Conservation (phyloP, 2,888 invertebrate genomes). For the Lepeophtheirus nordmannii region DNA sequence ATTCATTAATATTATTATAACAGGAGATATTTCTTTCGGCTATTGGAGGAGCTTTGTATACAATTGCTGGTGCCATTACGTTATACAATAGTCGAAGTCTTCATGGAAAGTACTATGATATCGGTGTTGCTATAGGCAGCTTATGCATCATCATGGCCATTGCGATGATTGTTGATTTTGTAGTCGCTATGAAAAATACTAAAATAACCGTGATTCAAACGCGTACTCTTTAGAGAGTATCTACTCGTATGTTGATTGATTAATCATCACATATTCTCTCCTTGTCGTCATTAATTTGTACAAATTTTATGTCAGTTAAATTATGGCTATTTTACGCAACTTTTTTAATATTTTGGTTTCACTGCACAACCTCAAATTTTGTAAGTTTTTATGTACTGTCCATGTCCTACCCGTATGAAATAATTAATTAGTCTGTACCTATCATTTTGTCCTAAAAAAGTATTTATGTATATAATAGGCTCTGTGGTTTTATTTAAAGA, state of each 20-base stretch:
- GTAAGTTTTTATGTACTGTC: too few species aligned
- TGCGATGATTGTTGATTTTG: background rate
- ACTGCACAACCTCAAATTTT: too few species aligned
- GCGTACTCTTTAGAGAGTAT: background rate
- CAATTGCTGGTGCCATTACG: background rate
- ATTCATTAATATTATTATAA: background rate
- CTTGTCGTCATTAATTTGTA: too few species aligned
- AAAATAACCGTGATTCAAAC: background rate
- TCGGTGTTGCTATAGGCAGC: background rate
- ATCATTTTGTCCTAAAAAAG: too few species aligned
- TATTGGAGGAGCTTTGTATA: background rate
- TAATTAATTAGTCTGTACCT: too few species aligned
- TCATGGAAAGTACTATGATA: background rate
- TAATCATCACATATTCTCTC: too few species aligned
- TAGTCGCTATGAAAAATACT: background rate
- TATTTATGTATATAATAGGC: too few species aligned
- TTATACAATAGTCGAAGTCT: background rate
- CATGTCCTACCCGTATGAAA: too few species aligned
- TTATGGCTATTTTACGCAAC: too few species aligned
- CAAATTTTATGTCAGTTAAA: too few species aligned
- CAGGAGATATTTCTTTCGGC: background rate
- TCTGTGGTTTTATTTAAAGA: too few species aligned
- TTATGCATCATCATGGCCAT: conserved; percentile 1
- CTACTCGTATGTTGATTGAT: background rate
- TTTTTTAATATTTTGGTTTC: too few species aligned